These are phyloP conservation scores for Hirundo rustica DNA, from an alignment of 2,797 vertebrate species.

Conservation along the genomic window DNA sequence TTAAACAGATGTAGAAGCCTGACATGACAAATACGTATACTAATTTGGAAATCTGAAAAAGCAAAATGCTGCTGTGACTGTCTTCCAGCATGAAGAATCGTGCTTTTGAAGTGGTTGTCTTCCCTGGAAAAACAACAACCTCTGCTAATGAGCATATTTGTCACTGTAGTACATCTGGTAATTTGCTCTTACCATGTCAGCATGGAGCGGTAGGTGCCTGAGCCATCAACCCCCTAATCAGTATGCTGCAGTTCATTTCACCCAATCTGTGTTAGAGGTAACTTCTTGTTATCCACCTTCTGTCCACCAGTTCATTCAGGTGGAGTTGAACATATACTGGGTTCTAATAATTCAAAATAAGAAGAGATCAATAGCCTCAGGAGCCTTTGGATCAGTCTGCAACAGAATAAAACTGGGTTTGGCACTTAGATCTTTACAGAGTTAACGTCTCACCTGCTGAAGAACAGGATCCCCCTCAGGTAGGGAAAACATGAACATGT, in stretches of 20 bases:
- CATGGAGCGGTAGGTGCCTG: background rate
- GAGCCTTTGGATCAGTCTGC: background rate
- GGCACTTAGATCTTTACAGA: background rate
- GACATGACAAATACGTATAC: constrained; percentile 38
- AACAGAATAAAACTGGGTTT: background rate
- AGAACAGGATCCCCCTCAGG: background rate
- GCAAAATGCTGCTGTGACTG: background rate
- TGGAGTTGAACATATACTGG: background rate
- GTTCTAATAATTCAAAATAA: background rate
- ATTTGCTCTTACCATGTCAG: background rate
- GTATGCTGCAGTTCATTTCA: background rate
- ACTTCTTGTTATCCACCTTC: background rate
- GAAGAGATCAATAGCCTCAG: background rate
- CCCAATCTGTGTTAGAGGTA: background rate
- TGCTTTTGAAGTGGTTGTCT: background rate
- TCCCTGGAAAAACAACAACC: background rate
- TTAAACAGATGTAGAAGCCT: constrained; percentile 54
- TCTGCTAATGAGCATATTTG: background rate
- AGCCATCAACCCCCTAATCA: background rate
- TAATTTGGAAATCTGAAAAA: constrained; percentile 6
- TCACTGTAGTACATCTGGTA: background rate
- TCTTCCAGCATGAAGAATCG: background rate
- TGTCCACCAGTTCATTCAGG: background rate
- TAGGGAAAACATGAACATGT: background rate
- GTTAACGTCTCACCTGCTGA: background rate